These are phyloP conservation scores for Frankliniella fusca DNA, from an alignment of 2,888 invertebrate genomes.

Conservation along the genomic window DNA sequence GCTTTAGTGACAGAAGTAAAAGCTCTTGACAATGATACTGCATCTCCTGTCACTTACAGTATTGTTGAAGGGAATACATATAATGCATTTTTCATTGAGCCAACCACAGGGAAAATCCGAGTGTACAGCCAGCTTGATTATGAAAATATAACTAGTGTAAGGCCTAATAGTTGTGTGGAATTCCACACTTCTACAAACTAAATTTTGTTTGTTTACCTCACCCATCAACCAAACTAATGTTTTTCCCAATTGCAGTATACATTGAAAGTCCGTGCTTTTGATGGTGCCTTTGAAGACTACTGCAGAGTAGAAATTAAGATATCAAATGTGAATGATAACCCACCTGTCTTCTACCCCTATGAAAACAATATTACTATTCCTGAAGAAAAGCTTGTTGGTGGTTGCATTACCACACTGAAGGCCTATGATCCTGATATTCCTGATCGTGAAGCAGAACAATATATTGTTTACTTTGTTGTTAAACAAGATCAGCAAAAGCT, in stretches of 20 bases:
- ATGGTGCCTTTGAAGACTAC: constrained; percentile 77
- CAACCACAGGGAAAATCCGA: constrained; percentile 77
- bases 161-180: constrained; percentile 34
- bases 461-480: constrained; percentile 71
- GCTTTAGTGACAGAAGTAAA: constrained; percentile 80
- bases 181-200: not conserved
- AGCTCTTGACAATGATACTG: constrained; percentile 82
- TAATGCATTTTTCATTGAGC: constrained; percentile 80
- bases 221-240: constrained; percentile 27
- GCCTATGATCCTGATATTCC: constrained; percentile 85
- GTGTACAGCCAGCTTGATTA: constrained; percentile 76
- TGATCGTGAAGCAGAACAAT: constrained; percentile 68
- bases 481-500: constrained; percentile 67
- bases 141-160: constrained; percentile 65
- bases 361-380: constrained; percentile 68
- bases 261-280: constrained; percentile 76
- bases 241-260: constrained; percentile 58
- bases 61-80: constrained; percentile 82
- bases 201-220: not conserved
- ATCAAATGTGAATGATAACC: constrained; percentile 88
- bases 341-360: constrained; percentile 71
- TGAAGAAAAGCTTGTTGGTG: constrained; percentile 66
- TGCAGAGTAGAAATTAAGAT: constrained; percentile 80
- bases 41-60: constrained; percentile 79
- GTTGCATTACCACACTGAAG: constrained; percentile 64